phyloP scores from a whole-genome alignment of 2,888 invertebrate species.

The Cryptus armator region DNA sequence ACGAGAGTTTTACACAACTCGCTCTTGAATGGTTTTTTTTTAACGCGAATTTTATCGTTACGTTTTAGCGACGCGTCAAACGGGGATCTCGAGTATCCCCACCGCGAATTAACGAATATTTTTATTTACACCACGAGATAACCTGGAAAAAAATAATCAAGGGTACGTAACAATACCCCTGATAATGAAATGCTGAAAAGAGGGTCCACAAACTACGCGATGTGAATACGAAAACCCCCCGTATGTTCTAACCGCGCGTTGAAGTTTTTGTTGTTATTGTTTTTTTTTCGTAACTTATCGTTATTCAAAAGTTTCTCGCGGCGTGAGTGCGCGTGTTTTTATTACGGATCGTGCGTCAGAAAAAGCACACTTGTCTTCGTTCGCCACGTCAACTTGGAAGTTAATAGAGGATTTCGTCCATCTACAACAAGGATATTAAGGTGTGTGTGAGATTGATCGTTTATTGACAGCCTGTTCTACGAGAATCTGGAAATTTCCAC shows the following conservation, averaged over 20 bases:
- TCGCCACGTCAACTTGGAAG: slow-evolving; percentile 39
- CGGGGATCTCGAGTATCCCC: not conserved
- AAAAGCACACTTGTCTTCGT: slow-evolving; percentile 29
- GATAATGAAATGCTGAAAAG: slow-evolving; percentile 13
- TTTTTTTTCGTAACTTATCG: slow-evolving; percentile 16
- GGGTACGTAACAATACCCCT: not conserved
- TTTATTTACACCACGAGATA: not conserved
- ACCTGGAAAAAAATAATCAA: slow-evolving; percentile 3
- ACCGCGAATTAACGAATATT: not conserved
- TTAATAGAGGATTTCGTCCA: slow-evolving; percentile 61
- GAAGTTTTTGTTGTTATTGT: not conserved
- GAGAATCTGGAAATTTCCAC: not conserved
- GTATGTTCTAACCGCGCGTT: slow-evolving; percentile 21
- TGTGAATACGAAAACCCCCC: slow-evolving; percentile 47
- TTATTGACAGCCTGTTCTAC: slow-evolving; percentile 17
- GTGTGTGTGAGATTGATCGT: slow-evolving; percentile 53
- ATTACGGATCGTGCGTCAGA: slow-evolving; percentile 5
- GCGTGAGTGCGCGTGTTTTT: slow-evolving; percentile 52
- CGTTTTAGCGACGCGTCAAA: not conserved
- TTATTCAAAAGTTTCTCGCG: slow-evolving; percentile 34
- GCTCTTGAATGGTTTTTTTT: slow-evolving; percentile 12
- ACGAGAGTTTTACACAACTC: slow-evolving; percentile 29
- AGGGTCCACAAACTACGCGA: slow-evolving; percentile 39
- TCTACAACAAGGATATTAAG: slow-evolving; percentile 52
- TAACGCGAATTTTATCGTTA: not conserved